Evolutionary conservation across 2,797 vertebrate genomes (phyloP).

Genomic region (Hirundo rustica): DNA sequence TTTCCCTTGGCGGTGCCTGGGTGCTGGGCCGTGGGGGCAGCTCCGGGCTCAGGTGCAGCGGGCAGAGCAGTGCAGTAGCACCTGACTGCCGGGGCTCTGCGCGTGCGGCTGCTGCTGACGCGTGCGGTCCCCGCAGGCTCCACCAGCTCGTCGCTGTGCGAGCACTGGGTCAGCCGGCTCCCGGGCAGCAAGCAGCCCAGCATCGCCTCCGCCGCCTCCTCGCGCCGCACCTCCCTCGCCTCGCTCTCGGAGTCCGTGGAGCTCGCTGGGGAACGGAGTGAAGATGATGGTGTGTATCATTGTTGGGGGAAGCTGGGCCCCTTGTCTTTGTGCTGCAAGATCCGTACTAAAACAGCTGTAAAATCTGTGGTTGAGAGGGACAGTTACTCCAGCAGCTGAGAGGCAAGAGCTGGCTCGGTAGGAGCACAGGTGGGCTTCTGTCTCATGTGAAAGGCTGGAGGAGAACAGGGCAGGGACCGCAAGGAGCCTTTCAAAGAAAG

Average conservation of each 20-base stretch:
- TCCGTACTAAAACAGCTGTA: background rate
- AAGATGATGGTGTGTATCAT: slow-evolving; percentile 89
- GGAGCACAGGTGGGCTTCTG: background rate
- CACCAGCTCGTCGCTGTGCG: slow-evolving; percentile 96
- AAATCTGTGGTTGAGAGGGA: rapidly evolving
- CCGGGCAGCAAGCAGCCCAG: slow-evolving; percentile 94
- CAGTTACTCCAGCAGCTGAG: background rate
- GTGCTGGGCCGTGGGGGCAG: background rate
- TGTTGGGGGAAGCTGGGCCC: background rate
- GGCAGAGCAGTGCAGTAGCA: background rate
- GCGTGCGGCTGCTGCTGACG: background rate
- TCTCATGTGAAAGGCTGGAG: background rate
- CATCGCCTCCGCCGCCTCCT: slow-evolving; percentile 91
- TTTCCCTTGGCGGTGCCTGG: background rate
- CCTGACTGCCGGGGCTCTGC: background rate
- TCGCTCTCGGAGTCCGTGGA: slow-evolving; percentile 94
- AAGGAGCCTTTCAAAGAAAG: background rate
- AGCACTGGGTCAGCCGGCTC: slow-evolving; percentile 98
- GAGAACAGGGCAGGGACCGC: background rate
- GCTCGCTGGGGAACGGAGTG: slow-evolving; percentile 88
- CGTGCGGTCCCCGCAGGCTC: slow-evolving; percentile 81
- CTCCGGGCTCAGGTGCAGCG: background rate
- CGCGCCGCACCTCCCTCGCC: slow-evolving; percentile 92
- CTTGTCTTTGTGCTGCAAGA: background rate
- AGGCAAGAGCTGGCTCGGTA: background rate